Evolutionary conservation across 2,797 vertebrate genomes (phyloP).

Genomic region (Steatocranus sp.): DNA sequence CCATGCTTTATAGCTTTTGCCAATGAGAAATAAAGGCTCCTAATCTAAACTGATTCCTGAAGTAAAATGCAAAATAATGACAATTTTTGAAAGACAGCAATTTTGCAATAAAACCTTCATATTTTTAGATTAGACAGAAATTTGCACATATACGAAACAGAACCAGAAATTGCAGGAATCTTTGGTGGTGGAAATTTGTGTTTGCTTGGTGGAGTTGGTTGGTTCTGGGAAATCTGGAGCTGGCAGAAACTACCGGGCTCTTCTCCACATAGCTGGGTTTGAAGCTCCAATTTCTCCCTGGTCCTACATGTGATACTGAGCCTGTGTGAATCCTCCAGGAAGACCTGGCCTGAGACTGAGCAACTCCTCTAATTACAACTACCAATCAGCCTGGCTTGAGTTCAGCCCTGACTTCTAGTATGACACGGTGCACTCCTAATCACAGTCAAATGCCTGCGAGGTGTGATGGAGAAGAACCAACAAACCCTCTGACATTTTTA

Average conservation of each 20-base stretch:
- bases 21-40: neutral
- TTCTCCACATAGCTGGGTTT: constrained; percentile 3
- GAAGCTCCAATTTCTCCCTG: constrained; percentile 55
- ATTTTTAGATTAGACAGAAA: neutral
- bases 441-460: constrained; percentile 62
- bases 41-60: neutral
- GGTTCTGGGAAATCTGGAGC: constrained; percentile 11
- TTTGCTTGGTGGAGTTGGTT: neutral
- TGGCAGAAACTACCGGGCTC: constrained; percentile 30
- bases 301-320: constrained; percentile 47
- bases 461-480: constrained; percentile 63
- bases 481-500: constrained; percentile 53
- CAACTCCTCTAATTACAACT: constrained; percentile 71
- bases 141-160: neutral
- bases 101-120: neutral
- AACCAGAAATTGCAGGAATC: neutral
- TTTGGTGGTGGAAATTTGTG: neutral
- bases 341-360: constrained; percentile 46
- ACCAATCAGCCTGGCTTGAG: constrained; percentile 63
- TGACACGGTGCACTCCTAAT: constrained; percentile 39
- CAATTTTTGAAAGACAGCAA: neutral
- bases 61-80: neutral
- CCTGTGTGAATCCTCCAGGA: constrained; percentile 51
- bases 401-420: constrained; percentile 53
- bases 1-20: neutral